Base-by-base conservation (phyloP, 2,888 invertebrate genomes). In the Pandemis cinnamomeana region DNA sequence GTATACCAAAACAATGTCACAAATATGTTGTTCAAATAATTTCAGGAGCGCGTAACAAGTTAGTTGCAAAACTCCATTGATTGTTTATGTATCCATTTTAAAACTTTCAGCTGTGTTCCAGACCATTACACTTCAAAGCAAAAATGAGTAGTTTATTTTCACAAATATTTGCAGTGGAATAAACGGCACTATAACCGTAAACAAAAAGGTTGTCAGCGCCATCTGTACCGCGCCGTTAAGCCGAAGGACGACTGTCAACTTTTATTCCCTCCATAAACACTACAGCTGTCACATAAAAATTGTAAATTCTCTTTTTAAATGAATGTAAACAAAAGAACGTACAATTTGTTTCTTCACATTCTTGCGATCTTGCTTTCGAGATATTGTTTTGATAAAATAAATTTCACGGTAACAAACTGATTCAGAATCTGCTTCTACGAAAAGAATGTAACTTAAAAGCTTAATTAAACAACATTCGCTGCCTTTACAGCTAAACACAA, bases 151-250 rank as follows among this genome's bases (percentile, higher is more conserved):
- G 27, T 58, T 58, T 58, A 58, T 58, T 58, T 71, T 71, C 27
- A 44, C 71, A 72, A 68, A 72, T 62, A 58, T 72, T 68, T 63
- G 61, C 46, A 61, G 71, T 71, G 66, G 46, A 80, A 82, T 79
- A 78, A 77, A 77, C 77, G 77, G 78, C 80, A 80, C 78, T 77
- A 76, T 75, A 71, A 78, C 76, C 75, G 78, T 82, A 84, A 83
- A 85, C 78, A 78, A 77, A 80, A 79, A 77, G 76, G 69, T 76
- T 77, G 81, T 80, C 80, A 77, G 77, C 79, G 76, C 79, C 79
- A 77, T 80, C 78, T 84, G 84, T 82, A 82, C 78, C 79, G 78
- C 78, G 75, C 79, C 80, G 80, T 82, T 84, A 83, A 82, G 68
- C 79, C 77, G 60, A 76, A 79, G 78, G 76, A 77, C 76, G 76